phyloP scores from a whole-genome alignment of 35 echinoderm and acorn worm genomes.

The Apostichopus japonicus region DNA sequence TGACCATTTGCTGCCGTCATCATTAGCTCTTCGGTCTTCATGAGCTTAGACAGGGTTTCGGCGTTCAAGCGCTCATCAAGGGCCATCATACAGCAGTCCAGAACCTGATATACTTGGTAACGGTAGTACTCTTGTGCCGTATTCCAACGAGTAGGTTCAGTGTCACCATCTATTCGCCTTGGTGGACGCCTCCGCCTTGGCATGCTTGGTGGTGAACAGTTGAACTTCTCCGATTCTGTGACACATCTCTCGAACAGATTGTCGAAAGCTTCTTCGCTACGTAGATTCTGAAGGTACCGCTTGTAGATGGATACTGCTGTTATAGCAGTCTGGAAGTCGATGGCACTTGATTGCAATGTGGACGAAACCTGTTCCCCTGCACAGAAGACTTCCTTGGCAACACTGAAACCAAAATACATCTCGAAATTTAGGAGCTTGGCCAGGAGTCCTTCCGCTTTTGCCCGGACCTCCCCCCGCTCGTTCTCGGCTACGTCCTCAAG shows the following conservation, averaged over 20 bases:
- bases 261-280: conserved; percentile 32
- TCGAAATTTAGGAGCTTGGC: conserved; percentile 15
- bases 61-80: background rate
- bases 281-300: conserved; percentile 1
- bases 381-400: conserved; percentile 45
- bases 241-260: conserved; percentile 41
- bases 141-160: conserved; percentile 34
- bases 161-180: conserved; percentile 19
- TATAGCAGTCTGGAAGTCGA: conserved; percentile 6
- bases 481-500: background rate
- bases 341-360: conserved; percentile 30
- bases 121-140: conserved; percentile 32
- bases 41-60: background rate
- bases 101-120: conserved; percentile 44
- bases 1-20: conserved; percentile 15
- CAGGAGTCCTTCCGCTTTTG: conserved; percentile 34
- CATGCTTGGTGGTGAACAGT: conserved; percentile 43
- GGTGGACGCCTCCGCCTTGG: background rate
- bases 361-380: conserved; percentile 44
- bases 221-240: conserved; percentile 1
- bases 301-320: conserved; percentile 32
- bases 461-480: background rate
- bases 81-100: conserved; percentile 15
- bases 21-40: conserved; percentile 17
- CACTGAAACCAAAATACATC: conserved; percentile 31